Base-by-base conservation (phyloP, 2,113 vertebrate genomes). In the Bufo gargarizans region DNA sequence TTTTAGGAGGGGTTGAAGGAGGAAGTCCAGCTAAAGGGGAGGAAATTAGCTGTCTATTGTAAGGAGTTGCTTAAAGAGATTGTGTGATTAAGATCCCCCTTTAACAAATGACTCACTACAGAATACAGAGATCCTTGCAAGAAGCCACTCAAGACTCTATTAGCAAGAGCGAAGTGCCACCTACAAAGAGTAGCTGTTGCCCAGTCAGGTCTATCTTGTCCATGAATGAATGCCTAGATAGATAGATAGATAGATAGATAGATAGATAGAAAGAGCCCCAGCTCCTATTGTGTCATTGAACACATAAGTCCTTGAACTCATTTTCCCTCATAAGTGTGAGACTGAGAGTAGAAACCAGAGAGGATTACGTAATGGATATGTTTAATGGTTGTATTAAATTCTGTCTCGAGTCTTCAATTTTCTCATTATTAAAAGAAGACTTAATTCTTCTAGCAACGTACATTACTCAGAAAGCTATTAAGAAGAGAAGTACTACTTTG, bases 381-480 rank as follows among this genome's bases (percentile, higher is more conserved):
- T 16, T 71, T 83, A 83, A 83, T 69, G 81, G 61, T 43, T 67
- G 12, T 53, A 67, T 67, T 83, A 67, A 83, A 83, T 83, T 67
- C 81, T 53, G 63, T 67, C 81, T 69, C 7, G 11, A 83, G 81
- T 83, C 61, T 83, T 69, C 81, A 83, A 67, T 83, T 83, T 83
- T 69, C 47, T 69, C 49, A 67, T 83, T 83, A 83, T 83, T 83
- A 53, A 83, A 83, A 83, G 47, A 69, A 69, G 11, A 53, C 81
- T 69, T 83, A 83, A 83, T 83, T 83, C 63, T 55, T 84, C 49
- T 71, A 69, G 20, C 19, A 84, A 55, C 71, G 63, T n/a, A 71
- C 49, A 71, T 84, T 84, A 69, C 63, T 71, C 82, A 71, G 20
- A 84, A 84, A 84, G 82, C 82, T 69, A 84, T 71, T 84, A 71